phyloP scores from a whole-genome alignment of 2,888 invertebrate genomes.

The Drosophila sordidula region DNA sequence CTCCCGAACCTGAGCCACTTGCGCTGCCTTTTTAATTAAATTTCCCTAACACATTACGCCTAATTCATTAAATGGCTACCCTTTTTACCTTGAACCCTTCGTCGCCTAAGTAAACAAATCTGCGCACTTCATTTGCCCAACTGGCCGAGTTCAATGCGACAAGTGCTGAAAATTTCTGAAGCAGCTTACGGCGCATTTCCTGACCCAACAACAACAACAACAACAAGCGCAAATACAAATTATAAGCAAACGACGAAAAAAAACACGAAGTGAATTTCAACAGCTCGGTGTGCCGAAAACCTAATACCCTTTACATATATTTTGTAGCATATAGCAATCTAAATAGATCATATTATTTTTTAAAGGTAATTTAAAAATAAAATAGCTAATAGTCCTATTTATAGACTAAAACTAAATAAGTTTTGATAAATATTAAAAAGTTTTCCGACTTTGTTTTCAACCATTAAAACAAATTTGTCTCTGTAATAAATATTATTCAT shows the following conservation, averaged over 20 bases:
- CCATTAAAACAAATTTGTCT: too few relatives aligned
- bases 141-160: slow-evolving; percentile 27
- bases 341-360: too few relatives aligned
- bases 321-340: too few relatives aligned
- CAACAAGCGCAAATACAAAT: slow-evolving; percentile 7
- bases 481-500: too few relatives aligned
- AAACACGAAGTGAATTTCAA: not conserved
- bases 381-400: too few relatives aligned
- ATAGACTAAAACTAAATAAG: too few relatives aligned
- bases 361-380: too few relatives aligned
- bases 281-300: not conserved
- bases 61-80: slow-evolving; percentile 41
- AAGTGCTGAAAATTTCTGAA: slow-evolving; percentile 54
- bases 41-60: slow-evolving; percentile 43
- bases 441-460: too few relatives aligned
- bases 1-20: slow-evolving; percentile 11
- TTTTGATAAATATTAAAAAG: too few relatives aligned
- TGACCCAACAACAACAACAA: slow-evolving; percentile 52
- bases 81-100: slow-evolving; percentile 46
- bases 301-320: not conserved
- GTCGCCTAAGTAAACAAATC: slow-evolving; percentile 71
- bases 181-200: slow-evolving; percentile 63
- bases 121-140: slow-evolving; percentile 69
- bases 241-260: slow-evolving; percentile 10
- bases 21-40: slow-evolving; percentile 44